Conservation (phyloP, 1,140 invertebrate genomes). For the Wasmannia auropunctata region DNA sequence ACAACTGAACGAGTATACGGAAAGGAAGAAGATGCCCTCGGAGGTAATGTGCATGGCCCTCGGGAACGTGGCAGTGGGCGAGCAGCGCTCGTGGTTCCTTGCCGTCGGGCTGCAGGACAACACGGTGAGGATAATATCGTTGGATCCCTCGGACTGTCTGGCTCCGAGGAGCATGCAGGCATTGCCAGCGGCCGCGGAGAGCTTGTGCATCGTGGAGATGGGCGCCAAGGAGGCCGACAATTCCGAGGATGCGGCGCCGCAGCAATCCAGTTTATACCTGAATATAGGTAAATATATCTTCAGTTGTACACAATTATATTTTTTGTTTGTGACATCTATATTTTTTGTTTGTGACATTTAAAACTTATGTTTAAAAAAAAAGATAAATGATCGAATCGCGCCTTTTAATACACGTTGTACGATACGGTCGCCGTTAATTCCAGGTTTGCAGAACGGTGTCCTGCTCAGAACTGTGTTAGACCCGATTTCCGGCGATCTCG, state of each 20-base stretch:
- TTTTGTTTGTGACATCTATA: too few species aligned
- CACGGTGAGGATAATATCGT: conserved; percentile 98
- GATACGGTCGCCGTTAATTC: neutral
- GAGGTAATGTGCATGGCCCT: conserved; percentile 99
- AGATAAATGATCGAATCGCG: neutral
- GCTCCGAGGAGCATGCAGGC: conserved; percentile 98
- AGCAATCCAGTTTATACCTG: conserved; percentile 93
- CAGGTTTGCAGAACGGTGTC: conserved; percentile 97
- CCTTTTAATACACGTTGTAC: neutral
- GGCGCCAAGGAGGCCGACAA: conserved; percentile 87
- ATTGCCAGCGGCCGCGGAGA: conserved; percentile 98
- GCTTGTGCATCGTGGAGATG: conserved; percentile 97
- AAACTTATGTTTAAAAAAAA: neutral
- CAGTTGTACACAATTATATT: neutral
- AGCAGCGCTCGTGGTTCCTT: conserved; percentile 98
- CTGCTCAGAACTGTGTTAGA: conserved; percentile 97
- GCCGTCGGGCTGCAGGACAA: conserved; percentile 98
- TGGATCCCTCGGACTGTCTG: conserved; percentile 97
- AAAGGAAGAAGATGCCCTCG: conserved; percentile 97
- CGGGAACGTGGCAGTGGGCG: conserved; percentile 96
- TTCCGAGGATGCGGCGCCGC: conserved; percentile 85
- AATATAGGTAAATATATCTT: conserved; percentile 93
- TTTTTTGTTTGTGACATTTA: neutral
- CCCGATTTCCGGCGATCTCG: conserved; percentile 98
- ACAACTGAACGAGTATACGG: conserved; percentile 99